A percentile compares a stretch with the other conserved stretches of the same genome.
phyloP scores from a whole-genome alignment of 53 echinoderm and acorn worm species.

The Patiria pectinifera region DNA sequence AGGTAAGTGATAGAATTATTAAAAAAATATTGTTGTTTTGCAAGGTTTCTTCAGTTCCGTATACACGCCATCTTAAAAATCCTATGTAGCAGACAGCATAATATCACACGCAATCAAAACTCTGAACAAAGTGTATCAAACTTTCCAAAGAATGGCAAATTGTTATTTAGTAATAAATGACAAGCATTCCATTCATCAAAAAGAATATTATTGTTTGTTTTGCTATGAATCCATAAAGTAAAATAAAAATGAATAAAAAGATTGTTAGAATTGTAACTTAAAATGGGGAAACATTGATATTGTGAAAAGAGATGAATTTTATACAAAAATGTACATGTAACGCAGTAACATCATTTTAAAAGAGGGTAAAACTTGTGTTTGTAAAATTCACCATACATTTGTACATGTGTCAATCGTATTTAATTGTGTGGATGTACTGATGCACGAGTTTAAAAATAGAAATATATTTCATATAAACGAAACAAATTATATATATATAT shows the following conservation, averaged over 20 bases:
- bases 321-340: not conserved
- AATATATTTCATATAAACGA: not conserved
- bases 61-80: not conserved
- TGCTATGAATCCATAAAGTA: not conserved
- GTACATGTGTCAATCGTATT: not conserved
- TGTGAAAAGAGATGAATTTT: not conserved
- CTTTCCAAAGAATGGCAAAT: constrained; percentile 8
- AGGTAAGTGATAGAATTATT: constrained; percentile 2
- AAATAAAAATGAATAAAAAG: not conserved
- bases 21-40: not conserved
- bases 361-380: not conserved
- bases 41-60: not conserved
- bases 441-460: not conserved
- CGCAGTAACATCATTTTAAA: not conserved
- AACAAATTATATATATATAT: not conserved
- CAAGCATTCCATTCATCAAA: not conserved
- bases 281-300: not conserved
- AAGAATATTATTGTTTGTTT: not conserved
- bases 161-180: not conserved
- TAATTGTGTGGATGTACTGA: constrained; percentile 1
- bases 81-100: constrained; percentile 5
- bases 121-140: not conserved
- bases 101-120: not conserved
- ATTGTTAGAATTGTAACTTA: too few species aligned
- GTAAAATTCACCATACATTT: not conserved